Evolutionary conservation across 2,113 vertebrate genomes (phyloP).

Genomic region (Pelodiscus sinensis): DNA sequence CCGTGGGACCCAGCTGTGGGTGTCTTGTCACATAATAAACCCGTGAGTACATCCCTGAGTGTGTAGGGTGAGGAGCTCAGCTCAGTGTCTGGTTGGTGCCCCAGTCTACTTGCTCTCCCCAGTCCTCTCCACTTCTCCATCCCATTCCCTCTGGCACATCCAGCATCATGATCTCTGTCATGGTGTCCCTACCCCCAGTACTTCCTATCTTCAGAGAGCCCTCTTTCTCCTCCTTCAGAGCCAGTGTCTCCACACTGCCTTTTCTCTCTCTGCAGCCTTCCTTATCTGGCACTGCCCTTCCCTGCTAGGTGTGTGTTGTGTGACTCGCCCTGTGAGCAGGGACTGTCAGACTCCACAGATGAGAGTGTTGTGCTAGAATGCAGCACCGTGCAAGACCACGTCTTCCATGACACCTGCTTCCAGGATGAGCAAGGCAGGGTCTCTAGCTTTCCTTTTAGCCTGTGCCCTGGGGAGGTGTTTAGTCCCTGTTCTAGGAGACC

Average conservation of each 20-base stretch:
- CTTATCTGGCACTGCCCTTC: neutral
- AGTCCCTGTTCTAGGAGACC: neutral
- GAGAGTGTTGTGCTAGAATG: neutral
- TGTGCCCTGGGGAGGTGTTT: neutral
- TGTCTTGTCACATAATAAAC: conserved; percentile 96
- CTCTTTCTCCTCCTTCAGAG: neutral
- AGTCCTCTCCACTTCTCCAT: neutral
- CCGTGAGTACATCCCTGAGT: conserved; percentile 75
- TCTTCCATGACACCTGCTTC: neutral
- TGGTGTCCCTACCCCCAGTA: neutral
- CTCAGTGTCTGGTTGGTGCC: fast-evolving
- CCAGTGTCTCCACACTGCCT: neutral
- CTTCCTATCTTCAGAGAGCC: neutral
- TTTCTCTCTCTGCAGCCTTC: neutral
- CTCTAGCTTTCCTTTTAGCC: neutral
- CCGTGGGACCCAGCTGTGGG: conserved; percentile 98
- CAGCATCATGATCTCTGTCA: neutral
- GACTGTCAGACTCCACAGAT: neutral
- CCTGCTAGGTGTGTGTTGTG: neutral
- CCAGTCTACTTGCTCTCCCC: fast-evolving
- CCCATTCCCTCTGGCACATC: neutral
- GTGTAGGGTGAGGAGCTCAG: neutral
- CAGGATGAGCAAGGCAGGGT: neutral
- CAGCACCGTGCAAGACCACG: fast-evolving
- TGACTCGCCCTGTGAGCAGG: neutral